Evolutionary conservation across 2,797 vertebrate genomes (phyloP).

Genomic region (Brotula barbata): DNA sequence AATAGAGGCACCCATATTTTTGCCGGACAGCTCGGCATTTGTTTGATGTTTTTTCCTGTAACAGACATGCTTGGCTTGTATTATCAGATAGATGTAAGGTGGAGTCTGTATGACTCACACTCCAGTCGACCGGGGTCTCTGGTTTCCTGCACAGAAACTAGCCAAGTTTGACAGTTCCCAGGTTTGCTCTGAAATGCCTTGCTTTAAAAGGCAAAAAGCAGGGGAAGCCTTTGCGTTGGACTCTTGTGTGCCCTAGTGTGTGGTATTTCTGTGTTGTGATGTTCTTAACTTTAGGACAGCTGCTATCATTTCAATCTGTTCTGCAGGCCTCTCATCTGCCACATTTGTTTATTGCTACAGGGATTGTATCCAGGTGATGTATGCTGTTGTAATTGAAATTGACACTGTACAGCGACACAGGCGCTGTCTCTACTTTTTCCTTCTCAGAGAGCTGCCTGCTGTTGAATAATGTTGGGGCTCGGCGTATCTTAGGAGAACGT

Average conservation of each 20-base stretch:
- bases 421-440: not conserved
- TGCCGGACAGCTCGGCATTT: constrained; percentile 18
- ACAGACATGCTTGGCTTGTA: constrained; percentile 37
- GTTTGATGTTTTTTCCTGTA: constrained; percentile 28
- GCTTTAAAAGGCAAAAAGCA: constrained; percentile 79
- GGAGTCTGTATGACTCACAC: constrained; percentile 63
- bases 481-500: constrained; percentile 42
- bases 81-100: constrained; percentile 58
- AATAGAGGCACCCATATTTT: constrained; percentile 40
- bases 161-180: constrained; percentile 75
- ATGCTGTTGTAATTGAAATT: constrained; percentile 34
- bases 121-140: constrained; percentile 59
- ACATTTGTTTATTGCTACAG: constrained; percentile 54
- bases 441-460: constrained; percentile 30
- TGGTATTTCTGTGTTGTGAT: constrained; percentile 64
- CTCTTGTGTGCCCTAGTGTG: constrained; percentile 47
- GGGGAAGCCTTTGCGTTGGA: constrained; percentile 53
- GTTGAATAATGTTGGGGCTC: constrained; percentile 33
- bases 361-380: constrained; percentile 60
- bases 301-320: constrained; percentile 57
- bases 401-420: constrained; percentile 35
- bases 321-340: constrained; percentile 48
- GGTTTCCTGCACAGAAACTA: constrained; percentile 66
- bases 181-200: constrained; percentile 77
- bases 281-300: constrained; percentile 37